A percentile compares a stretch with the other conserved stretches of the same genome.
Evolutionary conservation across 1,140 invertebrate genomes (phyloP).

Genomic region (Oreohelix idahoensis): DNA sequence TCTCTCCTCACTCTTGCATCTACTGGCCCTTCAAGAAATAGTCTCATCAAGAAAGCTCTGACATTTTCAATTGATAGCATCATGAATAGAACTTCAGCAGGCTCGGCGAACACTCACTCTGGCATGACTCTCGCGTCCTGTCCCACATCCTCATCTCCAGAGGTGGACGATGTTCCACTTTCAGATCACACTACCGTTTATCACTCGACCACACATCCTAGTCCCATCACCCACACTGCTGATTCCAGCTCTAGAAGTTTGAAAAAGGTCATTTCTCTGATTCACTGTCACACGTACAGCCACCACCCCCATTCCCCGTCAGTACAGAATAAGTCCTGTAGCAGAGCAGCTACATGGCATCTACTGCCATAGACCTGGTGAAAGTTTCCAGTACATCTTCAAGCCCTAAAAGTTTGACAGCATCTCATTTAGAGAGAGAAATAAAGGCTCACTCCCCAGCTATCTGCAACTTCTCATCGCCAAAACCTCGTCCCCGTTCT

Average conservation of each 20-base stretch:
- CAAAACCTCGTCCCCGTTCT: background rate
- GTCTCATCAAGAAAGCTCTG: background rate
- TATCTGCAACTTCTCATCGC: background rate
- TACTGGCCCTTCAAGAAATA: background rate
- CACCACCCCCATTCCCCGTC: background rate
- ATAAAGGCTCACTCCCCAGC: background rate
- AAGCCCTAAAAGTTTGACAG: background rate
- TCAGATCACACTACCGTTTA: background rate
- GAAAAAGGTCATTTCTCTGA: background rate
- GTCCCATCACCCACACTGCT: too few relatives aligned
- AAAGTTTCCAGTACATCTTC: background rate
- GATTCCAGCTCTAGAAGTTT: background rate
- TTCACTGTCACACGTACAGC: background rate
- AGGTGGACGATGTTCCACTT: background rate
- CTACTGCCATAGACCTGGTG: background rate
- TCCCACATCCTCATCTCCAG: background rate
- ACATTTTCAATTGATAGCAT: slow-evolving; percentile 35
- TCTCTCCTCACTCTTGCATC: too few relatives aligned
- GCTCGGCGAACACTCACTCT: background rate
- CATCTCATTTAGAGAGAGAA: background rate
- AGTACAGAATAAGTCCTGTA: background rate
- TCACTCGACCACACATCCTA: background rate
- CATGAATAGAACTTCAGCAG: background rate
- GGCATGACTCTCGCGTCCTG: background rate
- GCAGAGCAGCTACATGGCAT: background rate